Evolutionary conservation across 2,888 invertebrate genomes (phyloP), one percentile per base, ranked within the genome.

Genomic region (Phymatocera aterrima): DNA sequence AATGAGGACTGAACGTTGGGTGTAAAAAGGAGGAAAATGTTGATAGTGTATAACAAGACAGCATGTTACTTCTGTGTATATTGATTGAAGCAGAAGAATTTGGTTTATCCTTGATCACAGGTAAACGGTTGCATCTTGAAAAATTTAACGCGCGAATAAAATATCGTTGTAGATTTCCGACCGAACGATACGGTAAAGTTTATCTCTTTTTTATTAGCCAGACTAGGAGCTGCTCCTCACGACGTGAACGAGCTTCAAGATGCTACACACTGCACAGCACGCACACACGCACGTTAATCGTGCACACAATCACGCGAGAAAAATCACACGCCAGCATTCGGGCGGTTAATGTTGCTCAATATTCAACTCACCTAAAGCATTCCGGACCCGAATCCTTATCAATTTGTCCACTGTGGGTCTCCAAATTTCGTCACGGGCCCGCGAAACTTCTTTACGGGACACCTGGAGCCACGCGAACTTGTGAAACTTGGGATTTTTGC

Each of bases 301-400:
- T 75, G 75, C 75, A 75, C 75, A 75, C 75, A 75, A 57, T 75
- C 57, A 75, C 75, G 75, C 24, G 21, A 80, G 83, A 84, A 85
- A 85, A 87, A 87, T 87, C 87, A 88, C 87, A 85, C 86, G 84
- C 84, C 83, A 84, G 81, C 82, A 82, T 79, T 83, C 81, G 79
- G 81, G 83, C 82, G 83, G 84, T 82, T 81, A 83, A 84, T 83
- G 83, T 84, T 83, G 82, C 78, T 81, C 81, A 77, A 83, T 83
- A 84, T 85, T 65, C 51, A 54, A 79, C 82, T 89, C 86, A 95
- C 95, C 95, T 95, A 95, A 93, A 93, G 93, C 94, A 94, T 94
- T 93, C 93, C 94, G 93, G 92, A 90, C 92, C 91, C 91, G 92
- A 92, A 92, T 93, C 92, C 92, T 93, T 92, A 80, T 81, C 82